phyloP scores from a whole-genome alignment of 2,888 invertebrate species.

The Habrosyne pyritoides region DNA sequence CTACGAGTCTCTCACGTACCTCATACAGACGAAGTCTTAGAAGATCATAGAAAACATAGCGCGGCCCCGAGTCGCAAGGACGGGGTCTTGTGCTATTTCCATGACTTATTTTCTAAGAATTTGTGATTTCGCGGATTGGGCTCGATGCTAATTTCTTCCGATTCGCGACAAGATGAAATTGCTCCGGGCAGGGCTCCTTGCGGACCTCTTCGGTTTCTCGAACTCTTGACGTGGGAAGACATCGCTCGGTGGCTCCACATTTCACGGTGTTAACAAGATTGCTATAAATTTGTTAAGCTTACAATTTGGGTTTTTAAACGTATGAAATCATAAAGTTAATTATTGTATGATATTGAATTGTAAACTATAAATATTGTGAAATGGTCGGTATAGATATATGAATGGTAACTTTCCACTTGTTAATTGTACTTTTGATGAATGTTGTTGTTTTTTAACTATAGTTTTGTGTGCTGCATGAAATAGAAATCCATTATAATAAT shows the following conservation, averaged over 20 bases:
- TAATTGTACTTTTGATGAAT: not conserved
- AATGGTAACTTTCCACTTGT: not conserved
- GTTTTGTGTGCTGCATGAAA: not conserved
- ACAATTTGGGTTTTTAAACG: not conserved
- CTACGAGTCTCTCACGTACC: not conserved
- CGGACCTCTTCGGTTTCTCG: not conserved
- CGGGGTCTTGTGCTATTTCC: not conserved
- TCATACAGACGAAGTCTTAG: not conserved
- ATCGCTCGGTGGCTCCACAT: not conserved
- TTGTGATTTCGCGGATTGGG: not conserved
- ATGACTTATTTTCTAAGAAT: not conserved
- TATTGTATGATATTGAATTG: not conserved
- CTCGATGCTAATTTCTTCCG: not conserved
- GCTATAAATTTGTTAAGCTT: not conserved
- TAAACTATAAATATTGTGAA: not conserved
- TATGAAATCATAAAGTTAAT: not conserved
- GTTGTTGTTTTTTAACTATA: not conserved
- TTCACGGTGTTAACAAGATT: not conserved
- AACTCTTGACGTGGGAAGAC: not conserved
- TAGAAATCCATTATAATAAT: not conserved
- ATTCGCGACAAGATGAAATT: not conserved
- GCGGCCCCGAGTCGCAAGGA: not conserved
- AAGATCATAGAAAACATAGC: too few species aligned
- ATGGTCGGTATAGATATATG: not conserved
- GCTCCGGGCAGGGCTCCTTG: not conserved